Evolutionary conservation across 2,888 invertebrate genomes (phyloP).

Genomic region (Anthophora plumipes): DNA sequence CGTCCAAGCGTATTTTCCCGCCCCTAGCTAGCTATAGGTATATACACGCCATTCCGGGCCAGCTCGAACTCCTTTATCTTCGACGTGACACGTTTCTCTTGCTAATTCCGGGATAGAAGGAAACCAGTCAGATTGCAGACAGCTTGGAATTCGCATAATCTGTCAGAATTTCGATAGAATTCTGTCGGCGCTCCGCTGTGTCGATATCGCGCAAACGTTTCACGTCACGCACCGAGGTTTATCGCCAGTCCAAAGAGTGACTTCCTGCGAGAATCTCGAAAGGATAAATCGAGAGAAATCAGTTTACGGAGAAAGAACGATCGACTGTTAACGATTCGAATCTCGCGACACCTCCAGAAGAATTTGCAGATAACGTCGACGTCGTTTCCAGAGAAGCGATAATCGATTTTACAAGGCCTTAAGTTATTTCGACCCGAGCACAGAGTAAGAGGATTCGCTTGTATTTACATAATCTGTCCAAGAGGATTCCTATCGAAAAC

Average conservation of each 20-base stretch:
- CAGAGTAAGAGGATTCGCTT: constrained; percentile 63
- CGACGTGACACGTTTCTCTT: constrained; percentile 25
- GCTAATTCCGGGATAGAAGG: constrained; percentile 39
- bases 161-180: no score
- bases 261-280: no score
- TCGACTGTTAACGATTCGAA: no score
- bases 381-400: constrained; percentile 36
- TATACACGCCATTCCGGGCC: not conserved
- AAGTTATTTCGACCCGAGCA: constrained; percentile 54
- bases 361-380: constrained; percentile 26
- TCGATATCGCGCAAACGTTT: no score
- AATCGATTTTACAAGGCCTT: constrained; percentile 58
- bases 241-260: no score
- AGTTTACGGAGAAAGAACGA: no score
- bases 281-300: no score
- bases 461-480: constrained; percentile 62
- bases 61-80: constrained; percentile 6
- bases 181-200: no score
- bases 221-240: no score
- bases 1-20: constrained; percentile 13
- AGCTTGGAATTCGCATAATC: no score
- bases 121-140: no score
- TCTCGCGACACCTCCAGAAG: not conserved
- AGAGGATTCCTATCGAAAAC: constrained; percentile 30
- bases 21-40: not conserved